Base-by-base conservation (phyloP, 2,888 invertebrate genomes). In the Smittia aterrima region DNA sequence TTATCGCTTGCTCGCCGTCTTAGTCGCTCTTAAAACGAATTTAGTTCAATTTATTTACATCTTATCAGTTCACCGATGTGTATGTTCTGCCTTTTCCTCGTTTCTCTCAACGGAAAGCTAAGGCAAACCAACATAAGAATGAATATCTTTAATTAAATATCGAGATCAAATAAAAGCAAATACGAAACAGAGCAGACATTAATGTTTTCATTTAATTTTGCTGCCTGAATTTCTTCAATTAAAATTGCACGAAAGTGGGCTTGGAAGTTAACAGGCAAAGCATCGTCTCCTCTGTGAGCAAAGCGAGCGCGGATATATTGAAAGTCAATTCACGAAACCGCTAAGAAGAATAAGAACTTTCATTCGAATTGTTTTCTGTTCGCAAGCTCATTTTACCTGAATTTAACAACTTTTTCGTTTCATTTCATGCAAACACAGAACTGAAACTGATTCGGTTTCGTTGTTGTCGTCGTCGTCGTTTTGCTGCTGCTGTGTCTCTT, bases 161-260 rank as follows among this genome's bases (percentile, higher is more conserved):
- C 70, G 47, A 22, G 53, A 70, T 70, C 70, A 70, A 70, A 70
- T 32, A 54, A 16, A 54, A 67, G 0, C 20, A 67, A 41, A 41
- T 7, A 4, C 6, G 20, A 47, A 18, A 58, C 18, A 47, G 20
- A 18, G 58, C 18, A 70, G 70, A 70, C 70, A 70, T 70, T 70
- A 70, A 70, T 70, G 70, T 54, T 70, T 70, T 70, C 70, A 70
- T 70, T 70, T 70, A 70, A 70, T 70, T 70, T 70, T 54, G 70
- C 70, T 70, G 70, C 70, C 54, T 70, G 70, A 54, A 70, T 70
- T 70, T 70, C 25, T 25, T 70, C 70, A 70, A 70, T 70, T 70
- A 70, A 70, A 70, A 70, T 53, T 70, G 70, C 70, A 70, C 70
- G 70, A 70, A 70, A 70, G 32, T 32, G 32, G 32, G 32, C 32